Evolutionary conservation across 2,797 vertebrate species (phyloP), one percentile per base, ranked within the genome.

Genomic region (Paguma larvata): DNA sequence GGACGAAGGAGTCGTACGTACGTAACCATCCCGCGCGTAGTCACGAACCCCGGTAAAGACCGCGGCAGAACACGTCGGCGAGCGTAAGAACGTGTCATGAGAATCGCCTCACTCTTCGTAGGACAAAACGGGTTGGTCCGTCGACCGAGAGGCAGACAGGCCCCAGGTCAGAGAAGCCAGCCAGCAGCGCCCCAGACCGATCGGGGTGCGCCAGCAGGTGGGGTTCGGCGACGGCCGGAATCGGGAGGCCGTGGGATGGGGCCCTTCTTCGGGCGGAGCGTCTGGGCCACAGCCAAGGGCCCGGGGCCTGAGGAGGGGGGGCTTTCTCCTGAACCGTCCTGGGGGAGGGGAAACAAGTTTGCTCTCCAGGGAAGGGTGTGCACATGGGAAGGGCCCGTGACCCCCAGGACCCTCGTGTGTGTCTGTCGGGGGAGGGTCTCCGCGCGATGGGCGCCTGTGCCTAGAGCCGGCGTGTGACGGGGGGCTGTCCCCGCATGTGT

Each of bases 261-360:
- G 59, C 88, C 21, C 3, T 94, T 77, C 46, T 87, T 85, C 62
- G 32, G 32, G 48, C 13, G 15, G 48, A 73, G 6, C 30, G 41
- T 70, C 65, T 68, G 89, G 63, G 85, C 78, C 89, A 25, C 44
- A 77, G 8, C n/a, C 34, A 32, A 68, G 25, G 30, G 30, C 25
- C 11, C n/a, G 10, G 48, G 53, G 11, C 68, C 78, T 53, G n/a
- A 83, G 94, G 78, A 41, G 44, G 41, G n/a, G 38, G 38, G 2
- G 1, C 62, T 94, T 72, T 92, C 67, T 86, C 96, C 84, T 82
- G 77, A 97, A 30, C 82, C 34, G 91, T 95, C 68, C 59, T 48
- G 2, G 91, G 56, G 53, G 62, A 56, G 32, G 23, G 30, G 56
- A 48, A 72, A 75, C 25, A 19, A 41, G 19, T 82, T 51, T 83